These are phyloP conservation scores for Hippocampus zosterae DNA, from an alignment of 2,113 vertebrate species.

Conservation along the genomic window DNA sequence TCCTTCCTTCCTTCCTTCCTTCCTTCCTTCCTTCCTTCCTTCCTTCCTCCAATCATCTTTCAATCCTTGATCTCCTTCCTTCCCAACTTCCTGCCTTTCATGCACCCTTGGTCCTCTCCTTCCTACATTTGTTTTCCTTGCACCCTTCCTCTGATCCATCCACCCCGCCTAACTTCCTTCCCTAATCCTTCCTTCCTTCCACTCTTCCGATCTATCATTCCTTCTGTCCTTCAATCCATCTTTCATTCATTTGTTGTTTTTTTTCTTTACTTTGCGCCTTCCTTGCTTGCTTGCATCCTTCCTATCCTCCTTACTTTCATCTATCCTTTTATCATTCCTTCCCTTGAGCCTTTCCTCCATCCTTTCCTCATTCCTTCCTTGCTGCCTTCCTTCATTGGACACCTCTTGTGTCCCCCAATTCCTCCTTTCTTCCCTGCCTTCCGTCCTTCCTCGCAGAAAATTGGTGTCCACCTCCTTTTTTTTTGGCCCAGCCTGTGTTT, in stretches of 20 bases:
- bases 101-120: no score
- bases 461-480: not conserved
- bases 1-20: not conserved
- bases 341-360: not conserved
- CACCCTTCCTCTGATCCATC: not conserved
- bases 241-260: not conserved
- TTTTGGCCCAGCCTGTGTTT: not conserved
- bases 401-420: no score
- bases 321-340: not conserved
- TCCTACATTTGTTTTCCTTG: not conserved
- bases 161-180: not conserved
- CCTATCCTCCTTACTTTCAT: not conserved
- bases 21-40: not conserved
- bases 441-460: not conserved
- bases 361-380: not conserved
- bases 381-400: not conserved
- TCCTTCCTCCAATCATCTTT: not conserved
- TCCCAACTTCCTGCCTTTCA: not conserved
- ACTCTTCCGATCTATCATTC: not conserved
- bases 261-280: not conserved
- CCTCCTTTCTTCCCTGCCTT: not conserved
- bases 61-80: not conserved
- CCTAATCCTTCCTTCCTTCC: not conserved
- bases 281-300: not conserved
- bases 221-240: not conserved